A percentile compares a stretch with the other conserved stretches of the same genome.
These are phyloP conservation scores for Alcis repandata DNA, from an alignment of 2,888 invertebrate species.

Conservation along the genomic window DNA sequence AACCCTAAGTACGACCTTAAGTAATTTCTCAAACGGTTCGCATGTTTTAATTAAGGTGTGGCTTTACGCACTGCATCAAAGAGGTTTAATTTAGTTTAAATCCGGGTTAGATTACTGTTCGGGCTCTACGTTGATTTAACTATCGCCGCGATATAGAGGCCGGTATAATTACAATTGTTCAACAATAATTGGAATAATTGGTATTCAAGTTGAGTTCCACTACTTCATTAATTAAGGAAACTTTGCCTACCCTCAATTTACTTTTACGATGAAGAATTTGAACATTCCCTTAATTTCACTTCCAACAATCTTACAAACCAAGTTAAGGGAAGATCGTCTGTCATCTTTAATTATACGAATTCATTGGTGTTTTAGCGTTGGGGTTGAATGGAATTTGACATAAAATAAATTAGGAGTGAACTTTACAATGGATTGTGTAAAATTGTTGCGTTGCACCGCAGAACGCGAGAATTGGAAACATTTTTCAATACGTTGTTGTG, in stretches of 20 bases:
- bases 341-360: slow-evolving; percentile 41
- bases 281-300: slow-evolving; percentile 66
- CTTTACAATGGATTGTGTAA: slow-evolving; percentile 35
- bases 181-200: slow-evolving; percentile 69
- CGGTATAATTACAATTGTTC: slow-evolving; percentile 47
- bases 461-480: neutral
- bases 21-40: slow-evolving; percentile 22
- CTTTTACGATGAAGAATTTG: slow-evolving; percentile 67
- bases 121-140: slow-evolving; percentile 32
- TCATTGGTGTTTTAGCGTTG: slow-evolving; percentile 25
- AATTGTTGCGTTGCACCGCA: slow-evolving; percentile 7
- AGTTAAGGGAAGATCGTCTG: slow-evolving; percentile 44
- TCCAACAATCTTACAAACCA: slow-evolving; percentile 55
- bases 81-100: slow-evolving; percentile 39
- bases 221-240: slow-evolving; percentile 76
- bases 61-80: slow-evolving; percentile 36
- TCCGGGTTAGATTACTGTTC: slow-evolving; percentile 38
- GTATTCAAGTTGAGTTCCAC: slow-evolving; percentile 68
- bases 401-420: slow-evolving; percentile 22
- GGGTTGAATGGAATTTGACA: slow-evolving; percentile 16
- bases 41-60: slow-evolving; percentile 40
- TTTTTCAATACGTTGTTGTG: neutral
- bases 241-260: slow-evolving; percentile 67
- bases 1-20: neutral
- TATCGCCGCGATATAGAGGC: slow-evolving; percentile 33